Conservation (phyloP, 2,888 invertebrate species). For the Rhagonycha lutea region DNA sequence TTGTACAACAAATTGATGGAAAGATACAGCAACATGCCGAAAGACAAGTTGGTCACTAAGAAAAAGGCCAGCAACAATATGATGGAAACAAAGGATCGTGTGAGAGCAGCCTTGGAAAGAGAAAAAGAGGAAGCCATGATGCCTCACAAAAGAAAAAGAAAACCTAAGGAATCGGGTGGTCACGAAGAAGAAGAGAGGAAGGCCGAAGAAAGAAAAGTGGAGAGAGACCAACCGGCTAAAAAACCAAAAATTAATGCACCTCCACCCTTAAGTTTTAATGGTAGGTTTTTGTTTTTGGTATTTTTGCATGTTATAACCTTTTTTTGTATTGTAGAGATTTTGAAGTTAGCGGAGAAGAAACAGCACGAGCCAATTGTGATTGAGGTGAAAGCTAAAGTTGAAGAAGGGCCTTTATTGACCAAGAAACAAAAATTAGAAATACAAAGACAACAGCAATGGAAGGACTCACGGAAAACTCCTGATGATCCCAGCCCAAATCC, state of each 20-base stretch:
- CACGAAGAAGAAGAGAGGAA: slow-evolving; percentile 32
- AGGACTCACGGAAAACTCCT: neutral
- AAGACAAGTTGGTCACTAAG: slow-evolving; percentile 68
- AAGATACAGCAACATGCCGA: slow-evolving; percentile 75
- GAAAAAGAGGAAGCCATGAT: slow-evolving; percentile 74
- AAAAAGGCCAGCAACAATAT: slow-evolving; percentile 60
- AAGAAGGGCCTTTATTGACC: slow-evolving; percentile 75
- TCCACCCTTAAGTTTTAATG: slow-evolving; percentile 78
- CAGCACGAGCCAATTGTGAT: slow-evolving; percentile 77
- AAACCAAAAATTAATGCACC: slow-evolving; percentile 66
- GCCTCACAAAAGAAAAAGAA: slow-evolving; percentile 67
- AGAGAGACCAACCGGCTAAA: slow-evolving; percentile 52
- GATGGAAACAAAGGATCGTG: slow-evolving; percentile 71
- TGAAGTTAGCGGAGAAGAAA: slow-evolving; percentile 83
- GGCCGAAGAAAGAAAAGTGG: slow-evolving; percentile 40
- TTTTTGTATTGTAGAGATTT: slow-evolving; percentile 59
- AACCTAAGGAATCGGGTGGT: slow-evolving; percentile 42
- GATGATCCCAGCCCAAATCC: neutral
- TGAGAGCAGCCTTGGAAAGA: slow-evolving; percentile 72
- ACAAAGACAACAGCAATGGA: slow-evolving; percentile 71
- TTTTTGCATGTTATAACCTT: neutral
- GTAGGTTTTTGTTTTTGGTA: slow-evolving; percentile 27
- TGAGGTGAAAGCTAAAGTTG: slow-evolving; percentile 58
- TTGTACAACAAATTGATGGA: slow-evolving; percentile 85
- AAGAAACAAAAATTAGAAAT: slow-evolving; percentile 78